phyloP scores from a whole-genome alignment of 2,888 invertebrate species.

The Leptura quadrifasciata region DNA sequence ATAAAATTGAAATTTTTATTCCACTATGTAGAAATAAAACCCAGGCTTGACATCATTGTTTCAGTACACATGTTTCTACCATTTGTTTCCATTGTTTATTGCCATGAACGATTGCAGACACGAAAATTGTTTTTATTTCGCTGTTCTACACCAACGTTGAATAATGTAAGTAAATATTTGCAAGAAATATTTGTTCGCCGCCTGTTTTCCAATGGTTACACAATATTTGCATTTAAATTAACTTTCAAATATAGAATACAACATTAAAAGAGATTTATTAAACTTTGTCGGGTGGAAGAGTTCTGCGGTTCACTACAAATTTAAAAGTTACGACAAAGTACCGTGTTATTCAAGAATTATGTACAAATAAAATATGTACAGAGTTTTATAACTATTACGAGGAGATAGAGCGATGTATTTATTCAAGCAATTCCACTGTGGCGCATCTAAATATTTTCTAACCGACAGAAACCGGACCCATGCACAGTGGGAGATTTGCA shows the following conservation, averaged over 20 bases:
- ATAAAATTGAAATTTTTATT: no score
- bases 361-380: no score
- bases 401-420: no score
- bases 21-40: not conserved
- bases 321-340: no score
- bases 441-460: no score
- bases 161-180: conserved; percentile 26
- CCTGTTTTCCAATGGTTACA: conserved; percentile 52
- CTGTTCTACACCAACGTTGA: conserved; percentile 17
- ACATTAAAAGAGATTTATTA: conserved; percentile 46
- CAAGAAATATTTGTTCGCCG: conserved; percentile 38
- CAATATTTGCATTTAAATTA: conserved; percentile 55
- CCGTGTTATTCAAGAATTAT: no score
- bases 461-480: no score
- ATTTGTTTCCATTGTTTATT: conserved; percentile 17
- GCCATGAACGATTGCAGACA: conserved; percentile 18
- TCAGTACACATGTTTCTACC: conserved; percentile 13
- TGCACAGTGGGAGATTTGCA: no score
- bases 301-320: conserved; percentile 16
- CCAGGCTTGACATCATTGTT: conserved; percentile 5
- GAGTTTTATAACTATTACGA: no score
- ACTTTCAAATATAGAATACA: conserved; percentile 49
- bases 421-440: no score
- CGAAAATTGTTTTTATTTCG: conserved; percentile 14
- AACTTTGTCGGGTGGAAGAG: conserved; percentile 34